These are phyloP conservation scores for Neotoma lepida DNA, from an alignment of 2,113 vertebrate species.

Conservation along the genomic window DNA sequence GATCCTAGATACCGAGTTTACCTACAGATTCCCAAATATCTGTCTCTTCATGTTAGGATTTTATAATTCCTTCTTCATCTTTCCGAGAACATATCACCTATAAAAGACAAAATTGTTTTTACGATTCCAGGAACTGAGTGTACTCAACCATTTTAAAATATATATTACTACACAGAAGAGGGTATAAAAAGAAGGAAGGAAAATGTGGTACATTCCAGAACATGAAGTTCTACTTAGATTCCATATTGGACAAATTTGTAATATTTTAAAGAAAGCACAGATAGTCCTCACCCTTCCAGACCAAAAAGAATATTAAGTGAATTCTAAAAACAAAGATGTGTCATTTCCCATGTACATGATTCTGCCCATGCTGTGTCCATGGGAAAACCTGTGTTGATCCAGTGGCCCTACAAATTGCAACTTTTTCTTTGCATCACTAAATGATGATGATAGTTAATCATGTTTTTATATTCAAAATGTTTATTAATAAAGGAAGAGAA, in stretches of 20 bases:
- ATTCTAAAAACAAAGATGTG: background rate
- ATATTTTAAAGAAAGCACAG: background rate
- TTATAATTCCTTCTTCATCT: background rate
- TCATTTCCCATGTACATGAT: background rate
- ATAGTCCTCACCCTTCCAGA: background rate
- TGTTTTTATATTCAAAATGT: background rate
- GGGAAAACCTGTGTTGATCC: background rate
- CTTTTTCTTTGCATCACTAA: background rate
- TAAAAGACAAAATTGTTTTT: background rate
- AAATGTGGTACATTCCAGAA: background rate
- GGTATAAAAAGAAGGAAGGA: background rate
- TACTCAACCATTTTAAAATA: background rate
- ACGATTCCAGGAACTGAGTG: background rate
- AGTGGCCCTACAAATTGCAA: background rate
- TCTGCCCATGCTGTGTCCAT: background rate
- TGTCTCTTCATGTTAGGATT: background rate
- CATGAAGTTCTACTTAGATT: background rate
- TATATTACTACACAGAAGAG: background rate
- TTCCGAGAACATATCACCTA: background rate
- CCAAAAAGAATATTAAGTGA: background rate
- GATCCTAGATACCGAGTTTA: background rate
- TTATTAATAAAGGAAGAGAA: background rate
- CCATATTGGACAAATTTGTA: background rate
- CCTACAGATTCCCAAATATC: background rate
- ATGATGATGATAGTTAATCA: background rate